phyloP scores from a whole-genome alignment of 2,888 invertebrate species.

The Baccha elongata region DNA sequence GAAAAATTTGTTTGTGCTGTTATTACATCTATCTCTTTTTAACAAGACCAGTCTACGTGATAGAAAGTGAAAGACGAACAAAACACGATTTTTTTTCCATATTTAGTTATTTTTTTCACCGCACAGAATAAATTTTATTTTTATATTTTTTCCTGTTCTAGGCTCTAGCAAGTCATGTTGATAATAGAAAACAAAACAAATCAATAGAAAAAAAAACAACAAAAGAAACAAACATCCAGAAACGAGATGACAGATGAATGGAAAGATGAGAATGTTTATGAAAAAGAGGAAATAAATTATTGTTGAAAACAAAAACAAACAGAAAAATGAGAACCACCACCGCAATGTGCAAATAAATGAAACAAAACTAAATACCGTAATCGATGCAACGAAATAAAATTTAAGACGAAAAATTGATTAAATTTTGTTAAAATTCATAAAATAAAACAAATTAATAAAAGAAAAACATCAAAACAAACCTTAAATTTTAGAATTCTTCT shows the following conservation, averaged over 20 bases:
- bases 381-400: conserved; percentile 39
- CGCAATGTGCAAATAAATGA: conserved; percentile 20
- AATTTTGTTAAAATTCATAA: conserved; percentile 1
- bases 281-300: conserved; percentile 28
- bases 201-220: conserved; percentile 30
- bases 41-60: not conserved
- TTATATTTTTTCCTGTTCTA: not conserved
- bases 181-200: conserved; percentile 29
- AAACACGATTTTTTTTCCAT: conserved; percentile 50
- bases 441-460: not conserved
- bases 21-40: conserved; percentile 39
- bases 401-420: not conserved
- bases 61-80: conserved; percentile 59
- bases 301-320: conserved; percentile 61
- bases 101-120: not conserved
- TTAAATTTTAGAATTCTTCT: conserved; percentile 31
- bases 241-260: conserved; percentile 41
- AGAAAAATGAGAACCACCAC: conserved; percentile 21
- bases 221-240: conserved; percentile 3
- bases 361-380: conserved; percentile 20
- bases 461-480: conserved; percentile 57
- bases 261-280: conserved; percentile 30
- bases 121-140: conserved; percentile 18
- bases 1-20: conserved; percentile 8
- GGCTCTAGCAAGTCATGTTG: conserved; percentile 39